These are phyloP conservation scores for Stictonetta naevosa DNA, from an alignment of 2,113 vertebrate species.

Conservation along the genomic window DNA sequence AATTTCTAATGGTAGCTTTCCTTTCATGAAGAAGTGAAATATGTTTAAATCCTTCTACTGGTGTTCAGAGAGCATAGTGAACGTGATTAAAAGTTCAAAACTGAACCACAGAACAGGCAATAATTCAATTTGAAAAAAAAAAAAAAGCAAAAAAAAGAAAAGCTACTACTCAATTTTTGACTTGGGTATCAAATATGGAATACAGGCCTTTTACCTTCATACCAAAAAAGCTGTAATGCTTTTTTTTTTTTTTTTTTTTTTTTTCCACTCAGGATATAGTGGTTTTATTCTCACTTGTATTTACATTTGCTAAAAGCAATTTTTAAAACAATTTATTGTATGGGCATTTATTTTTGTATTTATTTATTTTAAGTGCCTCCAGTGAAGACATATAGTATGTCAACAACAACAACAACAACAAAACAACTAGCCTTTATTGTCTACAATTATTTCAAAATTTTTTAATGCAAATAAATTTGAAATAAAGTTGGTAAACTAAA, in stretches of 20 bases:
- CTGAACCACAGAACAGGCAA: background rate
- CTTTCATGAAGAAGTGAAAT: constrained; percentile 14
- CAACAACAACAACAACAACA: background rate
- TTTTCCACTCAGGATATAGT: background rate
- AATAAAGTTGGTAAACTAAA: background rate
- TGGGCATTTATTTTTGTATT: background rate
- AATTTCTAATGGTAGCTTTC: constrained; percentile 37
- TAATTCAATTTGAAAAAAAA: background rate
- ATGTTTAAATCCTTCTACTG: background rate
- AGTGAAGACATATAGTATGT: background rate
- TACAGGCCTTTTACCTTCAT: background rate
- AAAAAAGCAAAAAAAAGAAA: background rate
- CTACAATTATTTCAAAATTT: background rate
- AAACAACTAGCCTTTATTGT: background rate
- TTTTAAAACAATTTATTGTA: background rate
- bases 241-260: background rate
- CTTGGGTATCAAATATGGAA: background rate
- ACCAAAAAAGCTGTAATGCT: background rate
- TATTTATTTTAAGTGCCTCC: background rate
- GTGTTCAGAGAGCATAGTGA: background rate
- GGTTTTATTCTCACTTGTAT: background rate
- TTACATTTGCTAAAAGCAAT: background rate
- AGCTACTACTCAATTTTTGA: background rate
- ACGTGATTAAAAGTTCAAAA: constrained; percentile 4
- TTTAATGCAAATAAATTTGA: background rate